phyloP scores from a whole-genome alignment of 2,113 vertebrate genomes.

The Gadus chalcogrammus region DNA sequence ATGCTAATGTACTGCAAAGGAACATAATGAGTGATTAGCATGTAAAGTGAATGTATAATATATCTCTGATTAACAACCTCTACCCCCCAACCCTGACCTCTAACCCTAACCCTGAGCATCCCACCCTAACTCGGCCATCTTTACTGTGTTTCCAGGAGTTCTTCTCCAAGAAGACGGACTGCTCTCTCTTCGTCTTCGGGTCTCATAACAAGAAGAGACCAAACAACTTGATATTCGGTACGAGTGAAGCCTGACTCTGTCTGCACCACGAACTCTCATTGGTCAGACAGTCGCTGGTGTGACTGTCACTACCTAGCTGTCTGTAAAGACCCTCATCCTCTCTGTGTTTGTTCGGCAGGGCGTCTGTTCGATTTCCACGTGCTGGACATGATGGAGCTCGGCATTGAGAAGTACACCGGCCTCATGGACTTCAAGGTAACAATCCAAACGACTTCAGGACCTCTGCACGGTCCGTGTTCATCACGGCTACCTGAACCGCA shows the following conservation, averaged over 20 bases:
- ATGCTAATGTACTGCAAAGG: too few species aligned
- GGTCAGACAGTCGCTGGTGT: too few species aligned
- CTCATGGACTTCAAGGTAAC: constrained; percentile 89
- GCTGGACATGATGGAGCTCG: constrained; percentile 95
- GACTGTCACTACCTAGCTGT: neutral
- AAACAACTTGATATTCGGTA: constrained; percentile 92
- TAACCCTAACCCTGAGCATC: too few species aligned
- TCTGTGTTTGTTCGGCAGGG: constrained; percentile 66
- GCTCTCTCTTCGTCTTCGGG: constrained; percentile 93
- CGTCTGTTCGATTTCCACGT: constrained; percentile 95
- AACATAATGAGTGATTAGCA: too few species aligned
- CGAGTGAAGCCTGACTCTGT: constrained; percentile 10
- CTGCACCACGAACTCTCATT: too few species aligned
- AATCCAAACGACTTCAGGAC: neutral
- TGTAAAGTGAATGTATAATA: too few species aligned
- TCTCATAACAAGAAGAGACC: constrained; percentile 98
- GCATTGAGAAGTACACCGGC: constrained; percentile 86
- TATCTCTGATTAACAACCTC: too few species aligned
- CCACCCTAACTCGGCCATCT: neutral
- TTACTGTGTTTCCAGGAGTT: constrained; percentile 79
- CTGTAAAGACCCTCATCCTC: neutral
- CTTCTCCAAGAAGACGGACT: constrained; percentile 95
- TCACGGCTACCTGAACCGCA: neutral
- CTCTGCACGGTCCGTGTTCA: neutral
- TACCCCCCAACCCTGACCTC: too few species aligned